Evolutionary conservation across 92 coral and sea anemone genomes (phyloP), one percentile per base, ranked within the genome.

Genomic region (Anthopleura xanthogrammica): DNA sequence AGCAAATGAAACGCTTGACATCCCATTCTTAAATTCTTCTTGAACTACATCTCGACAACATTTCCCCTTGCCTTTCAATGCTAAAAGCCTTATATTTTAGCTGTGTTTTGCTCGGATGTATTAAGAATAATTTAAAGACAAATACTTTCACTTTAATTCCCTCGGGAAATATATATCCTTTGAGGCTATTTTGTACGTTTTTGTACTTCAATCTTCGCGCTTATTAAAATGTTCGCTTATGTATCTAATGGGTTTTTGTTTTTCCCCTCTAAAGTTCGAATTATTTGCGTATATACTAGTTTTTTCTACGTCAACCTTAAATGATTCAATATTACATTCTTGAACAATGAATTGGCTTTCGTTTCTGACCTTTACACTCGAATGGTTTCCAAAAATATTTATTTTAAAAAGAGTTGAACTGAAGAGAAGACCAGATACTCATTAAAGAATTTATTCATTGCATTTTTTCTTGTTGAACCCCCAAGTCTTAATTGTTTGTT

Each of bases 291-390:
- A 0, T 36, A 2, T 3, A 68, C 14, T 11, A 8, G 40, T 4
- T 12, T 68, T 68, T 68, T 24, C 13, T n/a, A 4, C 8, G 42
- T 68, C 41, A 80, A 17, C 13, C 13, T 10, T 24, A 29, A 60
- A 42, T 72, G 42, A 80, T 13, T 65, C n/a, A 62, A 65, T 41
- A 52, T 7, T 17, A 4, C 75, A 80, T 80, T 65, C 76, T 62
- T 80, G 20, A 40, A 72, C 83, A 80, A 13, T 43, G 23, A 80
- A 48, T 41, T 80, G 83, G 83, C 76, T 80, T 80, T 78, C 39
- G 23, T 16, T 36, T 71, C 7, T 65, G 83, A 80, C 75, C 82
- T 80, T 62, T 52, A 52, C 83, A 65, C 41, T 80, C 41, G 75
- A 64, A 41, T 62, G 83, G 83, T 48, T 80, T 80, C 72, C 76